Evolutionary conservation across 2,888 invertebrate genomes (phyloP), one percentile per base, ranked within the genome.

Genomic region (Drosophila lutescens): DNA sequence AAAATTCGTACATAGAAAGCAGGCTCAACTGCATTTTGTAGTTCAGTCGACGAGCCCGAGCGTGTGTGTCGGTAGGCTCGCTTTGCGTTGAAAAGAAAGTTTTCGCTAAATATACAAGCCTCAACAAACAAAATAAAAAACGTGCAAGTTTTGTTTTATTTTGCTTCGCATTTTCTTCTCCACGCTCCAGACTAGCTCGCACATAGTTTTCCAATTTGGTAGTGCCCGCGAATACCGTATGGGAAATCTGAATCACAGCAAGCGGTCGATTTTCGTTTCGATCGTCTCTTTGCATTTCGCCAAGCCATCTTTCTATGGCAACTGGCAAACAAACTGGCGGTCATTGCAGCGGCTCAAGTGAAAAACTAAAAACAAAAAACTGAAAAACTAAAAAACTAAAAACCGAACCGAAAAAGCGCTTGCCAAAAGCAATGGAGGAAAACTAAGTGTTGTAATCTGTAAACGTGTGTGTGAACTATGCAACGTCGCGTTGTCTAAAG

Each of bases 61-160:
- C 49, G 79, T 72, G 75, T 79, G 73, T 78, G 75, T 83, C 76
- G 40, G 66, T 47, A 61, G 78, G 78, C 78, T 80, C 71, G 80
- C 81, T 77, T 77, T 68, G 63, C 74, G 70, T 69, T 72, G 65
- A 84, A 84, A 81, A 87, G 89, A 84, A 84, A 84, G 85, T 88
- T 84, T 83, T 70, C 23, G 82, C 79, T 70, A 75, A 84, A 83
- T 70, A 71, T 79, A 79, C 71, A 49, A 86, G 66, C 63, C 56
- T 56, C 46, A 86, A 83, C 36, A 87, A 80, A 77, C 69, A 74
- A 76, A 86, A 76, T 38, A 40, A 65, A 74, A 74, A 74, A 68
- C 61, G 60, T 61, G 75, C 69, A 76, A 66, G 59, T 63, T 73
- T 80, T 60, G 70, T 63, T 74, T 88, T 76, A 69, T 78, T 86